A percentile compares a stretch with the other conserved stretches of the same genome.
Evolutionary conservation across 2,797 vertebrate species (phyloP).

Genomic region (Spinibarbus caldwelli): DNA sequence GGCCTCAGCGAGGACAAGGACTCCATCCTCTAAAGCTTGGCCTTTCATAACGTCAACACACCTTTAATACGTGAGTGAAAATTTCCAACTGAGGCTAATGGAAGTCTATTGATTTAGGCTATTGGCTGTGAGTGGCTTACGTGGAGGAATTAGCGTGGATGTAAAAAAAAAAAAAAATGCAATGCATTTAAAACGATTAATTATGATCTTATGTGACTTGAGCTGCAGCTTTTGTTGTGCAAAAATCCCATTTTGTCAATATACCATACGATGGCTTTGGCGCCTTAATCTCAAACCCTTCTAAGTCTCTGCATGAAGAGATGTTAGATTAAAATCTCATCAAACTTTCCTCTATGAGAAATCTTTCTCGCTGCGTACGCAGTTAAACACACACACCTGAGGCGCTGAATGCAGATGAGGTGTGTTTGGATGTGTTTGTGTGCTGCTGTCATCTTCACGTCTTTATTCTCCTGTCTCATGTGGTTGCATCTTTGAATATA

Average conservation of each 20-base stretch:
- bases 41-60: slow-evolving; percentile 41
- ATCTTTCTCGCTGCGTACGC: slow-evolving; percentile 10
- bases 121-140: slow-evolving; percentile 52
- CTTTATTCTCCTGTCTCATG: slow-evolving; percentile 38
- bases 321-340: slow-evolving; percentile 73
- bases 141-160: slow-evolving; percentile 58
- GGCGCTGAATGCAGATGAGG: slow-evolving; percentile 37
- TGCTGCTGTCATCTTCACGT: slow-evolving; percentile 18
- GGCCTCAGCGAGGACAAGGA: slow-evolving; percentile 14
- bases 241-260: slow-evolving; percentile 73
- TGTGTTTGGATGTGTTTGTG: slow-evolving; percentile 24
- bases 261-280: slow-evolving; percentile 66
- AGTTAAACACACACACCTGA: slow-evolving; percentile 36
- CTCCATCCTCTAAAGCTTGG: background rate
- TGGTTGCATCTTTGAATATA: slow-evolving; percentile 32
- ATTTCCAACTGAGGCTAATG: slow-evolving; percentile 39
- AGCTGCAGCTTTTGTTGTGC: slow-evolving; percentile 54
- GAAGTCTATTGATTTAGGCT: slow-evolving; percentile 60
- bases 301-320: slow-evolving; percentile 61
- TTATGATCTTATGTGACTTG: slow-evolving; percentile 65
- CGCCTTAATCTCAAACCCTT: slow-evolving; percentile 68
- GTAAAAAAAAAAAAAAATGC: slow-evolving; percentile 48
- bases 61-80: slow-evolving; percentile 26
- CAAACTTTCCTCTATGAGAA: slow-evolving; percentile 55
- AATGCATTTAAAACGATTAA: slow-evolving; percentile 69